Conservation (phyloP, 1,140 invertebrate genomes). For the Drosophila bipectinata region DNA sequence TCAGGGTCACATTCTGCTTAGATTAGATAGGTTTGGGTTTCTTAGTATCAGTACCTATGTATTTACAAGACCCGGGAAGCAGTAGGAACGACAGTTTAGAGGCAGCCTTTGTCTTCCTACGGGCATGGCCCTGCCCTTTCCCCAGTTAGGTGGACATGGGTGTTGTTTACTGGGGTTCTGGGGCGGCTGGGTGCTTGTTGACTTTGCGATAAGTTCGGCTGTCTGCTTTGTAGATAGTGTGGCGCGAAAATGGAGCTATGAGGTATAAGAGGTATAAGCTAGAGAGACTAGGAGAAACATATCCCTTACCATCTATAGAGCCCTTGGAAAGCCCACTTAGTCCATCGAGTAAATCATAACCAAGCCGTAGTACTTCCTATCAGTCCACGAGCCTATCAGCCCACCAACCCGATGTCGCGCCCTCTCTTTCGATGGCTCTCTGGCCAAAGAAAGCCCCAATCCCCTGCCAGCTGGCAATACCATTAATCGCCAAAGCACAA, state of each 20-base stretch:
- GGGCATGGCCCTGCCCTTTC: conserved; percentile 3
- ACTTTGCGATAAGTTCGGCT: conserved; percentile 63
- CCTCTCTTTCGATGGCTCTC: conserved; percentile 22
- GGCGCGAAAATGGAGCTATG: conserved; percentile 1
- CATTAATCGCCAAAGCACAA: conserved; percentile 13
- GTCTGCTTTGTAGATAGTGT: conserved; percentile 29
- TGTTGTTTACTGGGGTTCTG: conserved; percentile 56
- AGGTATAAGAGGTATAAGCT: no score
- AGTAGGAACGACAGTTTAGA: conserved; percentile 9
- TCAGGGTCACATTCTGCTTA: conserved; percentile 48
- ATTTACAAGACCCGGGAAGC: conserved; percentile 22
- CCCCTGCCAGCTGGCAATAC: conserved; percentile 29
- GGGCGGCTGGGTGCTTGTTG: conserved; percentile 43
- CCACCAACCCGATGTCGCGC: no score
- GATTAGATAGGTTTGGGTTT: conserved; percentile 50
- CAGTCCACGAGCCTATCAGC: no score
- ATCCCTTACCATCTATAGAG: conserved; percentile 5
- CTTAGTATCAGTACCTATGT: no score
- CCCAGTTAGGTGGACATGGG: conserved; percentile 29
- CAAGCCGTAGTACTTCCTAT: no score
- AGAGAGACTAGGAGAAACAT: no score
- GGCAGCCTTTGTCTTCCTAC: conserved; percentile 47
- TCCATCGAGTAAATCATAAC: not conserved
- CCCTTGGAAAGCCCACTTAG: conserved; percentile 11
- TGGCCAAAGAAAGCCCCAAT: conserved; percentile 25